These are phyloP conservation scores for Athripsodes cinereus DNA, from an alignment of 2,888 invertebrate genomes.

Conservation along the genomic window DNA sequence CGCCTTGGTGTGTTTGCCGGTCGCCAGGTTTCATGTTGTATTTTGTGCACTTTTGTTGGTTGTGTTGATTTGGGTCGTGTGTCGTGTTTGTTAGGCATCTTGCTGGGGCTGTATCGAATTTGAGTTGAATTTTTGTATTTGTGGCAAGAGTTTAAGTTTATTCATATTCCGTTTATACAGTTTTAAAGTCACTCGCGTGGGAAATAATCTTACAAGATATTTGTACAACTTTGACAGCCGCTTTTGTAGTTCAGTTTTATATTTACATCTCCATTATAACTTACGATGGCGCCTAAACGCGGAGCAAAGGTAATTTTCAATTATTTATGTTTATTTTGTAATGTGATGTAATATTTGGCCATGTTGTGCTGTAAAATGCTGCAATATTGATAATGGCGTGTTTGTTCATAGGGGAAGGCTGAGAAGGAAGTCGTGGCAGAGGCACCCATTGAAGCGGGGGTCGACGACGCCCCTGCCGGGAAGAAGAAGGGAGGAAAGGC, in stretches of 20 bases:
- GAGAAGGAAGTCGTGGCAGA: conserved; percentile 23
- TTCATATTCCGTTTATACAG: no score
- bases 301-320: conserved; percentile 23
- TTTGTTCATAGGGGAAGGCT: conserved; percentile 14
- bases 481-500: conserved; percentile 18
- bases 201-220: no score
- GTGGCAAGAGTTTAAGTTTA: no score
- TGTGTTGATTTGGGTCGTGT: conserved; percentile 6
- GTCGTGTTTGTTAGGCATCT: conserved; percentile 9
- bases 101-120: conserved; percentile 5
- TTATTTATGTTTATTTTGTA: conserved; percentile 12
- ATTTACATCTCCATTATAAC: no score
- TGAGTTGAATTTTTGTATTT: no score
- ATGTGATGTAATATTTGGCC: neutral
- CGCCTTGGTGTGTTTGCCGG: conserved; percentile 7
- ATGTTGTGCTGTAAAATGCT: neutral
- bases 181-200: no score
- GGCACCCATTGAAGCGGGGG: conserved; percentile 6
- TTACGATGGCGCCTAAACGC: conserved; percentile 28
- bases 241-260: no score
- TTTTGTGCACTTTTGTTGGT: neutral
- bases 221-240: no score
- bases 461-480: conserved; percentile 8
- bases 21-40: no score
- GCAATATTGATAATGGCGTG: neutral